Evolutionary conservation across 2,113 vertebrate genomes (phyloP).

Genomic region (Tetrax tetrax): DNA sequence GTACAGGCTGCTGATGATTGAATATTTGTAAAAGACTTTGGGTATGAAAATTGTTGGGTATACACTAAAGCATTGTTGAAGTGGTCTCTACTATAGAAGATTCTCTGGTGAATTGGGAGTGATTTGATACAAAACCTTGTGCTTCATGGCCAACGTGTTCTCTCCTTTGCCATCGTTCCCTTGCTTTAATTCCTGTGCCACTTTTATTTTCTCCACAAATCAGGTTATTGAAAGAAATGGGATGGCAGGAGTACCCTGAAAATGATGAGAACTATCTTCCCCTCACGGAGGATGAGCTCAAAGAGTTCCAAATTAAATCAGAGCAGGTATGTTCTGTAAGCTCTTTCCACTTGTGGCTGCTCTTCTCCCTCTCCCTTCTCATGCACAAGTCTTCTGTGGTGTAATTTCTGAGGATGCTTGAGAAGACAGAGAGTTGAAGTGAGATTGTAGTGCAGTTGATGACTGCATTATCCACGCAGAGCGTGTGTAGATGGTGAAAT

Average conservation of each 20-base stretch:
- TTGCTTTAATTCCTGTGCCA: not conserved
- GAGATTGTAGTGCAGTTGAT: not conserved
- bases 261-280: conserved; percentile 99
- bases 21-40: not conserved
- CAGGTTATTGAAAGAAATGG: conserved; percentile 98
- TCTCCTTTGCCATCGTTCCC: not conserved
- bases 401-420: not conserved
- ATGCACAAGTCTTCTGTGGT: not conserved
- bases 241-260: conserved; percentile 98
- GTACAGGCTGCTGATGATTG: not conserved
- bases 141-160: not conserved
- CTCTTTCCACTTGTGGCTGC: not conserved
- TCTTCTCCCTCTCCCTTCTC: not conserved
- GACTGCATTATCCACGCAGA: not conserved
- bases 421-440: not conserved
- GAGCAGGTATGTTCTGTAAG: conserved; percentile 84
- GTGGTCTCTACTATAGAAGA: not conserved
- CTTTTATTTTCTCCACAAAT: not conserved
- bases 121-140: not conserved
- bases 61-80: not conserved
- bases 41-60: not conserved
- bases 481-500: not conserved
- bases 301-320: conserved; percentile 96
- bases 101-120: not conserved
- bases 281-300: conserved; percentile 96